phyloP scores from a whole-genome alignment of 2,113 vertebrate species.

The Nanorana parkeri region DNA sequence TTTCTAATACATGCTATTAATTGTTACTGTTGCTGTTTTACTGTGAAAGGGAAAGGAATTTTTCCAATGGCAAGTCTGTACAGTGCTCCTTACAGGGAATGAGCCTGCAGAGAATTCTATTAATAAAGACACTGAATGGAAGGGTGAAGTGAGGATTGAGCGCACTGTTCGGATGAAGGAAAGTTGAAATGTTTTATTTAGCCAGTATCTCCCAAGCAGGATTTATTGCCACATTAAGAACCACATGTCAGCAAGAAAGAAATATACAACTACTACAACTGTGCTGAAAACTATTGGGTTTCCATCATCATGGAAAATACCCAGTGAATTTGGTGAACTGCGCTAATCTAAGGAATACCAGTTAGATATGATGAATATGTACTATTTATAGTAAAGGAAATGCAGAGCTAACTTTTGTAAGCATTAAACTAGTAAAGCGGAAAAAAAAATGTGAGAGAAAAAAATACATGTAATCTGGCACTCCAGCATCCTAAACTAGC shows the following conservation, averaged over 20 bases:
- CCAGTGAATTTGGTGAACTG: neutral
- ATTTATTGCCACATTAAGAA: neutral
- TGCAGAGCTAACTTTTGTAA: too few species aligned
- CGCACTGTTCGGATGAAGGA: neutral
- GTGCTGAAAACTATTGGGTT: neutral
- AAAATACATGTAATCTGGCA: too few species aligned
- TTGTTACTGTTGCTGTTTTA: neutral
- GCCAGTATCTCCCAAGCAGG: neutral
- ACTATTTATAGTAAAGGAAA: too few species aligned
- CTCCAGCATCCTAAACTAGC: too few species aligned
- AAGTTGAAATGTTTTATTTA: slow-evolving; percentile 18
- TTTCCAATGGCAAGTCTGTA: neutral
- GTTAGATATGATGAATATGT: neutral
- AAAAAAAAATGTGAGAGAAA: too few species aligned
- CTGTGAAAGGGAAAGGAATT: neutral
- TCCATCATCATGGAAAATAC: too few species aligned
- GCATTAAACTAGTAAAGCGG: too few species aligned
- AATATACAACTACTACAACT: neutral
- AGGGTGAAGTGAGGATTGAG: neutral
- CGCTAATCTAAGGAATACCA: neutral
- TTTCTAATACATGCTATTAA: slow-evolving; percentile 25
- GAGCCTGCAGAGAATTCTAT: slow-evolving; percentile 22
- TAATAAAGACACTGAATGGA: neutral
- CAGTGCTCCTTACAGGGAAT: neutral
- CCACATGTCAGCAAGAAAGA: neutral